A percentile compares a stretch with the other conserved stretches of the same genome.
Evolutionary conservation across 2,888 invertebrate species (phyloP).

Genomic region (Parnassius orleans): DNA sequence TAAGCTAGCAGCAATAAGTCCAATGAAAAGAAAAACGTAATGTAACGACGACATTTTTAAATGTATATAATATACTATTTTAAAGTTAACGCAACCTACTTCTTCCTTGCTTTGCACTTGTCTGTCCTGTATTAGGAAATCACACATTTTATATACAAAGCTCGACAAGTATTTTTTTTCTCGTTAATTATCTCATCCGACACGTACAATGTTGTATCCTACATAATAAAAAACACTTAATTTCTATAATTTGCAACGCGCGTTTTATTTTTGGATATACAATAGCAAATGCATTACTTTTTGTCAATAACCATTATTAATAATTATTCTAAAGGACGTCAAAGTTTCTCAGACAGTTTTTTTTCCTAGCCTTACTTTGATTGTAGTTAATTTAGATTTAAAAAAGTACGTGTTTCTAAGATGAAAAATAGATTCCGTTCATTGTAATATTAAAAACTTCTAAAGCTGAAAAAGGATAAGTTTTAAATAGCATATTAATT

Average conservation of each 20-base stretch:
- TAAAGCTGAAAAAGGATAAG: no score
- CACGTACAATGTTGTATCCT: slow-evolving; percentile 26
- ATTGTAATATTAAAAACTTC: no score
- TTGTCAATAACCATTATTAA: not conserved
- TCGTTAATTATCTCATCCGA: slow-evolving; percentile 34
- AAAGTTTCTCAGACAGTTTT: no score
- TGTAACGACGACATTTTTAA: slow-evolving; percentile 31
- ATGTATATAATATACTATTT: slow-evolving; percentile 9
- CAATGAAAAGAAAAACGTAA: slow-evolving; percentile 31
- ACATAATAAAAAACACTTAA: slow-evolving; percentile 32
- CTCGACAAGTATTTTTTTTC: slow-evolving; percentile 31
- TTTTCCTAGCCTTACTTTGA: no score
- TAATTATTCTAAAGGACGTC: not conserved
- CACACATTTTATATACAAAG: slow-evolving; percentile 37
- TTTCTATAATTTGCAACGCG: slow-evolving; percentile 29
- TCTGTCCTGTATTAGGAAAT: slow-evolving; percentile 31
- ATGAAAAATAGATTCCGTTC: no score
- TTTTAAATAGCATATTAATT: no score
- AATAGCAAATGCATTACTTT: slow-evolving; percentile 15
- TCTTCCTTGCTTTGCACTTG: slow-evolving; percentile 16
- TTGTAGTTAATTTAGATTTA: no score
- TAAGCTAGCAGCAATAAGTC: slow-evolving; percentile 32
- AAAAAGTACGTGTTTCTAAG: no score
- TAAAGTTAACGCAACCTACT: slow-evolving; percentile 17
- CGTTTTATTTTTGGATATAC: slow-evolving; percentile 8